A percentile compares a stretch with the other conserved stretches of the same genome.
These are phyloP conservation scores for Synergus itoensis DNA, from an alignment of 2,888 invertebrate species.

Conservation along the genomic window DNA sequence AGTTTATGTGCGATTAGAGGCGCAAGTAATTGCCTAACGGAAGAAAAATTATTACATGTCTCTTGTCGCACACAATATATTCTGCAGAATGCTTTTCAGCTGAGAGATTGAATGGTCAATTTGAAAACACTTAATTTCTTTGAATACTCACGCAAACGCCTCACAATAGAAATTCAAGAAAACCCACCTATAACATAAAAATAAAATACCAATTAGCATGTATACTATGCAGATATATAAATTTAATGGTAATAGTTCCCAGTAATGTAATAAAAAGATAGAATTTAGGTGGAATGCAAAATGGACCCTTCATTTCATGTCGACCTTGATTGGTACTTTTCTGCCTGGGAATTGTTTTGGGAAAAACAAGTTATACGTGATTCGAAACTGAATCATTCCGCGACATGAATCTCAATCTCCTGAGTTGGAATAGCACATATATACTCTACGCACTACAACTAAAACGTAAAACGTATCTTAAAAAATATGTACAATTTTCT, in stretches of 20 bases:
- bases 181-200: slow-evolving; percentile 11
- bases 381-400: background rate
- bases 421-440: background rate
- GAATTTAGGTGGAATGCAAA: background rate
- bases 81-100: background rate
- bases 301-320: background rate
- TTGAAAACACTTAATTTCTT: background rate
- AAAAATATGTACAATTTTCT: background rate
- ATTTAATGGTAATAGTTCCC: background rate
- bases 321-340: slow-evolving; percentile 8
- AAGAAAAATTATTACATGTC: background rate
- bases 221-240: background rate
- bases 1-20: background rate
- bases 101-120: background rate
- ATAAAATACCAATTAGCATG: background rate
- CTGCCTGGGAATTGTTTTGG: background rate
- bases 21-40: background rate
- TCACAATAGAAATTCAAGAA: background rate
- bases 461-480: background rate
- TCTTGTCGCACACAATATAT: background rate
- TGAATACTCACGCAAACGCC: background rate
- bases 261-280: background rate
- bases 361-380: background rate
- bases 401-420: background rate
- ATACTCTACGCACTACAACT: background rate